Percentiles rank a stretch among this genome's conserved stretches.
These are phyloP conservation scores for Entomobrya proxima DNA, from an alignment of 2,888 invertebrate genomes.

Conservation along the genomic window DNA sequence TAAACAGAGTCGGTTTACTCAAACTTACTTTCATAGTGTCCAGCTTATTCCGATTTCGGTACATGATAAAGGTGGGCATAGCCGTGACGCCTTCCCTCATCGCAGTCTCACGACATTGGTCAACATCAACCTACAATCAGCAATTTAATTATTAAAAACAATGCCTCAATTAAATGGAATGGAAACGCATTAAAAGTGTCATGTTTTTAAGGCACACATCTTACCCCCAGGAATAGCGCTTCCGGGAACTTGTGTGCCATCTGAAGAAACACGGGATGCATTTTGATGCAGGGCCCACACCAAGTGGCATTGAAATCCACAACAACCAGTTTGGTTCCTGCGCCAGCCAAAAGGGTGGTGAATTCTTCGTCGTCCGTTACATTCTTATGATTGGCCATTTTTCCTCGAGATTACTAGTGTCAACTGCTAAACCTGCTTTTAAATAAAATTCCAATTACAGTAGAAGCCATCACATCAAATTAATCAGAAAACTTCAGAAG, in stretches of 20 bases:
- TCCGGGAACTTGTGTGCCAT: conserved; percentile 90
- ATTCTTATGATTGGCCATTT: conserved; percentile 74
- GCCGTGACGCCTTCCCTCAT: conserved; percentile 92
- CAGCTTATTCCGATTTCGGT: conserved; percentile 81
- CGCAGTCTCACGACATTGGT: conserved; percentile 93
- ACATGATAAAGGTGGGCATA: conserved; percentile 99
- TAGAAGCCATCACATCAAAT: too few species aligned
- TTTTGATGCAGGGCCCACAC: conserved; percentile 98
- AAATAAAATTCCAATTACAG: too few species aligned
- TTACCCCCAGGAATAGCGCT: conserved; percentile 84
- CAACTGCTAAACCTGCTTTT: too few species aligned
- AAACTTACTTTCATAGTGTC: conserved; percentile 79
- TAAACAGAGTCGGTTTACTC: background rate
- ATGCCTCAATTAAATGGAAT: background rate
- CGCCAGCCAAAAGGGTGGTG: conserved; percentile 88
- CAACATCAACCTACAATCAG: conserved; percentile 98
- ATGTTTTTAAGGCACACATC: background rate
- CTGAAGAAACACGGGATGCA: conserved; percentile 94
- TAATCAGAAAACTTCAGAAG: too few species aligned
- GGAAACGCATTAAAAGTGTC: background rate
- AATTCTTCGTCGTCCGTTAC: conserved; percentile 89
- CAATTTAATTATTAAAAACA: conserved; percentile 77
- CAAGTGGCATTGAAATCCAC: conserved; percentile 97
- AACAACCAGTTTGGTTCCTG: conserved; percentile 89
- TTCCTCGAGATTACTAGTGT: too few species aligned